Conservation (phyloP, 2,888 invertebrate genomes). For the Boloria euphrosyne region DNA sequence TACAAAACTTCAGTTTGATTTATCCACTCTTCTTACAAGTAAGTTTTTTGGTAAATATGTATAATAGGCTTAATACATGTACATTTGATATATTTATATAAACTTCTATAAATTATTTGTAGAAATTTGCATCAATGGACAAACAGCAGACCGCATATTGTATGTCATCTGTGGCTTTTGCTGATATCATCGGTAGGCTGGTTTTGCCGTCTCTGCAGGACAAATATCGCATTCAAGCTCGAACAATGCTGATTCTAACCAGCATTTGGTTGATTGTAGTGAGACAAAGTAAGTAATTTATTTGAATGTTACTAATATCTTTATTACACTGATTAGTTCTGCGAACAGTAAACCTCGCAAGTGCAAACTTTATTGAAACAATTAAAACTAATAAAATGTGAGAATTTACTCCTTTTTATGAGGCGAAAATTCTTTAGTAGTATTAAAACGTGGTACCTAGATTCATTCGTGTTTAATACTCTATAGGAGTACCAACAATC, state of each 20-base stretch:
- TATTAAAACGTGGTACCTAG: no score
- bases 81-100: slow-evolving; percentile 6
- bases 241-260: slow-evolving; percentile 84
- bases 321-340: not conserved
- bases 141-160: slow-evolving; percentile 84
- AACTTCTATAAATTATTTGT: slow-evolving; percentile 41
- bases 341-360: no score
- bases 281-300: slow-evolving; percentile 78
- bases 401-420: no score
- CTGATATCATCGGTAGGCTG: slow-evolving; percentile 86
- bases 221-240: slow-evolving; percentile 82
- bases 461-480: no score
- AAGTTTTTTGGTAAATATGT: slow-evolving; percentile 34
- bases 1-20: slow-evolving; percentile 87
- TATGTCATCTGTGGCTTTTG: slow-evolving; percentile 86
- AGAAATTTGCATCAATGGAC: slow-evolving; percentile 67
- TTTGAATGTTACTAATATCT: not conserved
- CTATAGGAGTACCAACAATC: no score
- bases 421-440: no score
- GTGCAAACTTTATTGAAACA: no score
- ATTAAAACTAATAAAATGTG: no score
- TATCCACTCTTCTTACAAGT: slow-evolving; percentile 86
- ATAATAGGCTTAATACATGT: no score
- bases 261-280: slow-evolving; percentile 80
- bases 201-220: slow-evolving; percentile 85